Evolutionary conservation across 2,113 vertebrate genomes (phyloP), one percentile per base, ranked within the genome.

Genomic region (Tupaia chinensis): DNA sequence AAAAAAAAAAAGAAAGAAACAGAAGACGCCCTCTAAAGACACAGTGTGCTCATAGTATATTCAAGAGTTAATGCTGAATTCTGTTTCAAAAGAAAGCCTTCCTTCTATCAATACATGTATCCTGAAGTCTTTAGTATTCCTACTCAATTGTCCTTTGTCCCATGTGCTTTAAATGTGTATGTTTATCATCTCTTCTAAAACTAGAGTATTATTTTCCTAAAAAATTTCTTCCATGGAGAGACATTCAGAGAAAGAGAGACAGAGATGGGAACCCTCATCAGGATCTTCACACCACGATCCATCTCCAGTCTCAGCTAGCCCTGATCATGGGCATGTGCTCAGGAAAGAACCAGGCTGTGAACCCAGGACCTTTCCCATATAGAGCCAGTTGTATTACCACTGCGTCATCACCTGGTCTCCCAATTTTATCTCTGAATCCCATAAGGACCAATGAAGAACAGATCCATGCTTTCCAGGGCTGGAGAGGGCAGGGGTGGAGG

Each of bases 31-130:
- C 91, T 88, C 72, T 89, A 34, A 86, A 85, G 66, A 77, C 15
- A 58, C 7, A 12, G n/a, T 11, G 78, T 17, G 77, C 23, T 80
- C 65, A 72, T 5, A 12, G n/a, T 11, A 82, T 17, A 81, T 22
- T 80, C 65, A 72, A 68, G 19, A 68, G 27, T 44, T 78, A 66
- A 85, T 61, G 86, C 61, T 72, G 25, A 89, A 95, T 69, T 91
- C 1, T 19, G 60, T 73, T 93, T 66, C 83, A 91, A 90, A 88
- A 87, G 65, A 68, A 76, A 93, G 66, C 20, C 80, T 79, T 92
- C 70, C 53, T 91, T 44, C 44, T 44, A 44, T 44, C 44, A 44
- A 44, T 44, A 13, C 65, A 12, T 80, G n/a, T 88, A 93, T 80
- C 32, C 32, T 58, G 9, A 22, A 91, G 17, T 15, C 54, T 84